phyloP scores from a whole-genome alignment of 1,140 invertebrate genomes.

The Dendroctonus ponderosae region DNA sequence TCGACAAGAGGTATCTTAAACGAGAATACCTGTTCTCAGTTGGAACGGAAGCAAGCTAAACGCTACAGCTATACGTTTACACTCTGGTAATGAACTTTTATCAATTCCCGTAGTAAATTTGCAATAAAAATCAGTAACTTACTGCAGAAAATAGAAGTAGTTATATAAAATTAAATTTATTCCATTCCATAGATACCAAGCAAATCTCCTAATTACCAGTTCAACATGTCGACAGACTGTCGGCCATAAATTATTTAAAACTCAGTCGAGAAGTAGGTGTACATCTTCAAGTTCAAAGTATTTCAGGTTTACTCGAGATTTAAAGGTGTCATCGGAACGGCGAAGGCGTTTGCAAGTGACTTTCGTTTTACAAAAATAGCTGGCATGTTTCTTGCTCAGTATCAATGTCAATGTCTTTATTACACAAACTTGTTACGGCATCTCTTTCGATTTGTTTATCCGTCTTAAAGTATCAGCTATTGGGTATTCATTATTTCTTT shows the following conservation, averaged over 20 bases:
- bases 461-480: background rate
- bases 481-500: background rate
- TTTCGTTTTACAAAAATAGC: constrained; percentile 31
- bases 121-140: no score
- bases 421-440: constrained; percentile 21
- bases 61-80: no score
- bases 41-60: no score
- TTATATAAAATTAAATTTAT: no score
- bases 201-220: no score
- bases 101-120: no score
- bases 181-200: no score
- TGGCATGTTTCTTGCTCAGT: background rate
- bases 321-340: constrained; percentile 20
- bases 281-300: constrained; percentile 15
- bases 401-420: constrained; percentile 26
- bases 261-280: constrained; percentile 10
- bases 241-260: constrained; percentile 13
- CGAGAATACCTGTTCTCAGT: no score
- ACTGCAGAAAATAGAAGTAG: no score
- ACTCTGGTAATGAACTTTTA: no score
- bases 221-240: no score
- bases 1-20: no score
- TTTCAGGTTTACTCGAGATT: constrained; percentile 12
- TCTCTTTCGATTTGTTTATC: constrained; percentile 17
- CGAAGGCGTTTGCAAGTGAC: constrained; percentile 15